Conservation (phyloP, 1,140 invertebrate genomes). For the Magallana angulata region DNA sequence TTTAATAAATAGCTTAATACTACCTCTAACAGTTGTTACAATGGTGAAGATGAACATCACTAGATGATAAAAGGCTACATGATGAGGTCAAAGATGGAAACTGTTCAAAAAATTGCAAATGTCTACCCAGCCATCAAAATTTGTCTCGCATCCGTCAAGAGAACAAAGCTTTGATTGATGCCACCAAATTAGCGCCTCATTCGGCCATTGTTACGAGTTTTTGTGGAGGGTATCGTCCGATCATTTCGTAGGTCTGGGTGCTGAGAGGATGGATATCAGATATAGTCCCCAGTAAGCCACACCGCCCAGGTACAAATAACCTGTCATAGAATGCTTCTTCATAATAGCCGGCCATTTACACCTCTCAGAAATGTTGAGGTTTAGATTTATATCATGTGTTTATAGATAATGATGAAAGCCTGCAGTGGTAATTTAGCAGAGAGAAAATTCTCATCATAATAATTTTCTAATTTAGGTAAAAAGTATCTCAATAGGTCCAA, state of each 20-base stretch:
- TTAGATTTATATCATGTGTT: no score
- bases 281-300: background rate
- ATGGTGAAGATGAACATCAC: no score
- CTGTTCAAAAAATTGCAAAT: background rate
- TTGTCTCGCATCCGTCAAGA: background rate
- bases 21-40: no score
- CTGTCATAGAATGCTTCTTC: background rate
- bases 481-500: no score
- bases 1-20: no score
- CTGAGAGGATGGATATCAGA: background rate
- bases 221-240: slow-evolving; percentile 6
- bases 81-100: background rate
- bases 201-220: background rate
- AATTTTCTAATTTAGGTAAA: no score
- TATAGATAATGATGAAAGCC: no score
- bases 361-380: background rate
- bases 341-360: background rate
- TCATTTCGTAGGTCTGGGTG: background rate
- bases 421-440: no score
- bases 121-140: slow-evolving; percentile 9
- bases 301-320: background rate
- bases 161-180: background rate
- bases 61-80: background rate
- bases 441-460: no score
- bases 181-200: background rate